Conservation (phyloP, 2,888 invertebrate genomes). For the Pegoplata infirma region DNA sequence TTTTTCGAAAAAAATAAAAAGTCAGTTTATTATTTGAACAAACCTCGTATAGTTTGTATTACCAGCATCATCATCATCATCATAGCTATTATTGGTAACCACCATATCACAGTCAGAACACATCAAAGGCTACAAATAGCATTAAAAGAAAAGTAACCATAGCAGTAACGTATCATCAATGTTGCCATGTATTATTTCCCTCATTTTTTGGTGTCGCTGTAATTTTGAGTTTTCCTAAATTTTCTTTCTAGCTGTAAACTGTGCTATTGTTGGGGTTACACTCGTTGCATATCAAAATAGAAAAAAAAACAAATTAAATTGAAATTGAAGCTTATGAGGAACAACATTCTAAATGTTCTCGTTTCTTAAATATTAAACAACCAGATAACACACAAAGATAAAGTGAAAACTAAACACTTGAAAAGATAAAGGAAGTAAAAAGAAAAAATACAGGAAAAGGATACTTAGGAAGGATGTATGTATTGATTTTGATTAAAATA, state of each 20-base stretch:
- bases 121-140: constrained; percentile 32
- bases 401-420: not conserved
- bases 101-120: constrained; percentile 40
- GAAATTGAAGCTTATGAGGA: constrained; percentile 32
- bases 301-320: constrained; percentile 51
- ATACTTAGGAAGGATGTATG: not conserved
- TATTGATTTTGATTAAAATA: not conserved
- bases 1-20: too few relatives aligned
- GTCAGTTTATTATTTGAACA: too few relatives aligned
- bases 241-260: constrained; percentile 26
- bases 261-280: constrained; percentile 37
- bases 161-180: not conserved
- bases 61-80: constrained; percentile 8
- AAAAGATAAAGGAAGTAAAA: not conserved
- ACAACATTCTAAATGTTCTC: not conserved
- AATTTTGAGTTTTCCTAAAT: constrained; percentile 1
- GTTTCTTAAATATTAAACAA: not conserved
- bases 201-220: not conserved
- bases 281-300: constrained; percentile 31
- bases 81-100: constrained; percentile 36
- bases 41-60: not conserved
- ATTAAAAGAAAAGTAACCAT: not conserved
- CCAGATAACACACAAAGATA: not conserved
- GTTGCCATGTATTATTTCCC: not conserved
- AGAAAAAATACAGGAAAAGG: not conserved